phyloP scores from a whole-genome alignment of 2,888 invertebrate genomes.

The Criorhina ranunculi region DNA sequence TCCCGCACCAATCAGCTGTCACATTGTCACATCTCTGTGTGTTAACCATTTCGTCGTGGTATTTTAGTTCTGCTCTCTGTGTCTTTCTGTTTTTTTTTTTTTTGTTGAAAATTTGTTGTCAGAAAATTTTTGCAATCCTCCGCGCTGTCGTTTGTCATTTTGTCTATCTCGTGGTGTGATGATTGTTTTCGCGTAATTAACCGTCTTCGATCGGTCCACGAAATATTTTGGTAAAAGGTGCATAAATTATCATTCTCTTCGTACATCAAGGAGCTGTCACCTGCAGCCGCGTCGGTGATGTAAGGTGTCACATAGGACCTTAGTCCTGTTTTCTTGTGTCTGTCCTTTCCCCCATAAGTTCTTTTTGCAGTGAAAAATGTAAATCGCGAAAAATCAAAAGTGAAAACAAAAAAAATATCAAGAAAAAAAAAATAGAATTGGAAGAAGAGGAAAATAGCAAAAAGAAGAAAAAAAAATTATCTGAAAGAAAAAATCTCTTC shows the following conservation, averaged over 20 bases:
- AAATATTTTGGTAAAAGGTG: slow-evolving; percentile 47
- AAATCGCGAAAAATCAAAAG: slow-evolving; percentile 40
- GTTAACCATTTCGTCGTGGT: slow-evolving; percentile 1
- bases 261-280: slow-evolving; percentile 53
- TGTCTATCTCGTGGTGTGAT: not conserved
- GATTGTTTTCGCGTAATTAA: not conserved
- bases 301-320: slow-evolving; percentile 61
- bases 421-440: slow-evolving; percentile 24
- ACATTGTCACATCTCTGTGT: slow-evolving; percentile 26
- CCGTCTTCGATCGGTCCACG: not conserved
- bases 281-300: slow-evolving; percentile 68
- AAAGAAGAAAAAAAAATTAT: slow-evolving; percentile 36
- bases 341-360: too few relatives aligned
- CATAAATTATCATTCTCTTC: slow-evolving; percentile 24
- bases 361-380: slow-evolving; percentile 8
- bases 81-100: not conserved
- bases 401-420: slow-evolving; percentile 39
- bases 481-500: slow-evolving; percentile 46
- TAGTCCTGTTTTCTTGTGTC: slow-evolving; percentile 27
- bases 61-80: not conserved
- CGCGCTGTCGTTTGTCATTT: slow-evolving; percentile 14
- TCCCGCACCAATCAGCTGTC: slow-evolving; percentile 55
- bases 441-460: slow-evolving; percentile 18
- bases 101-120: slow-evolving; percentile 45
- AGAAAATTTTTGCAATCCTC: not conserved